Conservation (phyloP, 2,797 vertebrate genomes). For the Spinus pinus region DNA sequence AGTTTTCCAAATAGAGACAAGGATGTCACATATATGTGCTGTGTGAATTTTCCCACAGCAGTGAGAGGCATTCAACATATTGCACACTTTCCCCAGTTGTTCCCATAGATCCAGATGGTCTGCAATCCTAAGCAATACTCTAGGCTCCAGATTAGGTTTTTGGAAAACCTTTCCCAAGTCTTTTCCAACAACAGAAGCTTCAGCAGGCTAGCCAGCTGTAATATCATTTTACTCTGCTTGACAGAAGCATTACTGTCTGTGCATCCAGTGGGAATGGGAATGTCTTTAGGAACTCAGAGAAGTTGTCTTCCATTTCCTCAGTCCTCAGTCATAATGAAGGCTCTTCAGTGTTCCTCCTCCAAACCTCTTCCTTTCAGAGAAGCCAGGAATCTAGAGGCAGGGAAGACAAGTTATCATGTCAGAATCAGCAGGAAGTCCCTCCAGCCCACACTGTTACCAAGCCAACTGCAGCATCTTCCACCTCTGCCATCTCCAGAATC, state of each 20-base stretch:
- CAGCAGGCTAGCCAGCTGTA: neutral
- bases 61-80: constrained; percentile 22
- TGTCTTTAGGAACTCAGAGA: neutral
- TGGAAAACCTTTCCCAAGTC: neutral
- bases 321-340: constrained; percentile 88
- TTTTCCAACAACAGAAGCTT: neutral
- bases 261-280: neutral
- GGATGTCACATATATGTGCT: neutral
- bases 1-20: constrained; percentile 30
- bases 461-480: neutral
- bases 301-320: neutral
- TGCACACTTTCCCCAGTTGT: constrained; percentile 34
- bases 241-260: neutral
- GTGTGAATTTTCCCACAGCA: neutral
- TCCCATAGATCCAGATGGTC: constrained; percentile 20
- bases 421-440: neutral
- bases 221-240: neutral
- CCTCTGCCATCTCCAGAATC: accelerated
- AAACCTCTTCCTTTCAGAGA: constrained; percentile 91
- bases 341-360: constrained; percentile 83
- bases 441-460: neutral
- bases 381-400: constrained; percentile 83
- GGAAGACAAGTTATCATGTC: neutral
- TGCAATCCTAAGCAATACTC: neutral
- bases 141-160: neutral